A percentile compares a stretch with the other conserved stretches of the same genome.
phyloP scores from a whole-genome alignment of 2,888 invertebrate genomes.

The Phortica magna region DNA sequence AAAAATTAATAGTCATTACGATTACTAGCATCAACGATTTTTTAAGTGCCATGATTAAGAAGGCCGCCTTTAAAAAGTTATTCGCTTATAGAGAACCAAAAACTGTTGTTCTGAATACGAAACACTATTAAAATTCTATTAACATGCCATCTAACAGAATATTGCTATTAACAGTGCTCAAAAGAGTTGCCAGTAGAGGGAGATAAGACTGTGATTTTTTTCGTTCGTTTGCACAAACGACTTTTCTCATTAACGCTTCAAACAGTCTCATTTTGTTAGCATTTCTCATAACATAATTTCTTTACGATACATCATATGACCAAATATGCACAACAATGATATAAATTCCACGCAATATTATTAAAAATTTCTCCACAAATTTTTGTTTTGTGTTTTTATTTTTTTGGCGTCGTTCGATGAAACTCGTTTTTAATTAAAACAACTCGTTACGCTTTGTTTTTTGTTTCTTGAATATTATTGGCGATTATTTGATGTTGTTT shows the following conservation, averaged over 20 bases:
- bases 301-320: background rate
- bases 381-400: conserved; percentile 38
- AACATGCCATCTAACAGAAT: too few relatives aligned
- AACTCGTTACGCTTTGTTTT: conserved; percentile 42
- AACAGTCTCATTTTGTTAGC: background rate
- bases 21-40: too few relatives aligned
- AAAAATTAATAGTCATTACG: too few relatives aligned
- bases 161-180: too few relatives aligned
- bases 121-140: too few relatives aligned
- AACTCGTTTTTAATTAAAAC: conserved; percentile 67
- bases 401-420: conserved; percentile 55
- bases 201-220: too few relatives aligned
- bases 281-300: background rate
- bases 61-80: too few relatives aligned
- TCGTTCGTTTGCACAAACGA: background rate
- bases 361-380: conserved; percentile 9
- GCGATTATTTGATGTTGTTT: conserved; percentile 48
- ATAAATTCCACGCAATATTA: background rate
- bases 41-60: too few relatives aligned
- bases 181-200: too few relatives aligned
- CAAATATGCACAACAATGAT: background rate
- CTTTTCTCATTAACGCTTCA: background rate
- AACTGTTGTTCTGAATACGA: too few relatives aligned
- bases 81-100: too few relatives aligned
- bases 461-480: conserved; percentile 36